phyloP scores from a whole-genome alignment of 2,113 vertebrate genomes.

The Polypterus bichir region DNA sequence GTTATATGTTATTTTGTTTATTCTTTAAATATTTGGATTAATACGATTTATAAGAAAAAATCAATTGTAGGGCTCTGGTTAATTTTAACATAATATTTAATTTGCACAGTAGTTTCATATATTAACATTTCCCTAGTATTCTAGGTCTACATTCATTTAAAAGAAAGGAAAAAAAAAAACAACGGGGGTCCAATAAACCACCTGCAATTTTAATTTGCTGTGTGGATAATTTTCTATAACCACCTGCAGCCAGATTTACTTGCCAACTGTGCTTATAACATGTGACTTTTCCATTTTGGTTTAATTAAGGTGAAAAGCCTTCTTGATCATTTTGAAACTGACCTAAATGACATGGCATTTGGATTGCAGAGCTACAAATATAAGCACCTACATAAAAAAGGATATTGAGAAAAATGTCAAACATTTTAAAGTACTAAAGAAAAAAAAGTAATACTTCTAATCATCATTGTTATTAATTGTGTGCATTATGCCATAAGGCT shows the following conservation, averaged over 20 bases:
- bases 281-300: conserved; percentile 4
- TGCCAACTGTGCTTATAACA: conserved; percentile 11
- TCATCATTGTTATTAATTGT: too few relatives aligned
- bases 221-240: conserved; percentile 20
- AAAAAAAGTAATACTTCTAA: too few relatives aligned
- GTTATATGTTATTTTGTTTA: too few relatives aligned
- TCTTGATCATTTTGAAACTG: background rate
- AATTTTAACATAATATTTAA: conserved; percentile 9
- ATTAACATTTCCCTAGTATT: conserved; percentile 2
- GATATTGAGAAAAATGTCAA: background rate
- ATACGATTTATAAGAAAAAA: too few relatives aligned
- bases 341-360: background rate
- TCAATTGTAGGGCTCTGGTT: background rate
- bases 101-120: conserved; percentile 7
- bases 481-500: too few relatives aligned
- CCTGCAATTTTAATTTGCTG: conserved; percentile 26
- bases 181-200: conserved; percentile 14
- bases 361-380: background rate
- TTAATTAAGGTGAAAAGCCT: background rate
- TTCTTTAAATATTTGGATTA: too few relatives aligned
- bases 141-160: background rate
- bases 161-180: background rate
- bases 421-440: too few relatives aligned
- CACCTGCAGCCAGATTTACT: conserved; percentile 1
- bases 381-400: background rate